Percentiles rank a stretch among this genome's conserved stretches.
phyloP scores from a whole-genome alignment of 2,888 invertebrate genomes.

The Neoaliturus tenellus region DNA sequence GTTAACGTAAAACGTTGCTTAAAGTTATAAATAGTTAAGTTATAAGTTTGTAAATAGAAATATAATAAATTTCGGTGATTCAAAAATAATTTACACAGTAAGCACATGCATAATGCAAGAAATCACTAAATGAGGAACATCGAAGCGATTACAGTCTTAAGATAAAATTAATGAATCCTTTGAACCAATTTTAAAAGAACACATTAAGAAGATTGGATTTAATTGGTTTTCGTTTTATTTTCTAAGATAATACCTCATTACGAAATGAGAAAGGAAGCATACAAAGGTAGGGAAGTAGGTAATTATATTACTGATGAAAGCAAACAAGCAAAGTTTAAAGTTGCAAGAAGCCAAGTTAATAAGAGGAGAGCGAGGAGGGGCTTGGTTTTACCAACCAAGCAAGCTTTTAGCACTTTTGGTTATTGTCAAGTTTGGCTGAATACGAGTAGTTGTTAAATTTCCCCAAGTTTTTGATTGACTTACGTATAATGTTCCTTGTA shows the following conservation, averaged over 20 bases:
- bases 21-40: too few species aligned
- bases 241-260: background rate
- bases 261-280: background rate
- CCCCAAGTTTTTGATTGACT: background rate
- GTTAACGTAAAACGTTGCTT: too few species aligned
- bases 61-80: too few species aligned
- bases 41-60: too few species aligned
- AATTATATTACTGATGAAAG: conserved; percentile 8
- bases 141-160: too few species aligned
- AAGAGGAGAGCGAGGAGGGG: background rate
- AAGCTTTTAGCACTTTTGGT: conserved; percentile 32
- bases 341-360: conserved; percentile 30
- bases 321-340: background rate
- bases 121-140: too few species aligned
- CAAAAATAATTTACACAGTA: too few species aligned
- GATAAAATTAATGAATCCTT: too few species aligned
- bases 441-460: conserved; percentile 21
- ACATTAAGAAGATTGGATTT: too few species aligned
- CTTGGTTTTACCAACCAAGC: conserved; percentile 1
- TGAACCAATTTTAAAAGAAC: too few species aligned
- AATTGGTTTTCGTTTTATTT: too few species aligned
- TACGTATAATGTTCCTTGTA: background rate
- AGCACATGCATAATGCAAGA: too few species aligned
- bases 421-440: conserved; percentile 30
- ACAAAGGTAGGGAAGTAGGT: background rate